Base-by-base conservation (phyloP, 1,140 invertebrate species). In the Cryptotermes secundus region DNA sequence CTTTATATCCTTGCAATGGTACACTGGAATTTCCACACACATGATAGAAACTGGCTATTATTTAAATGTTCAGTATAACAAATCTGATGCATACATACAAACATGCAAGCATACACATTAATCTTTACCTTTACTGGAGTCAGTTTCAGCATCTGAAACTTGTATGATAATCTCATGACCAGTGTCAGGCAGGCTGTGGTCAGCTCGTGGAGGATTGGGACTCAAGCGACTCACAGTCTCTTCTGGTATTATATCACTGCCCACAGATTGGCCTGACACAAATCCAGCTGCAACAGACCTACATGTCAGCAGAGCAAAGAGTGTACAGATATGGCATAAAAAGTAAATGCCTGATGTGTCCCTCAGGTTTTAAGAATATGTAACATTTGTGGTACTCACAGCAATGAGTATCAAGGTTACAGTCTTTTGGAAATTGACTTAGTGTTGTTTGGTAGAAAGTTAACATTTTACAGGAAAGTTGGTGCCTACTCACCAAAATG, bases 81-180 rank as follows among this genome's bases (percentile, higher is more conserved):
- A n/a, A n/a, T n/a, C n/a, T n/a, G n/a, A n/a, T n/a, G n/a, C n/a
- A n/a, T 3, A 7, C 34, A 9, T 22, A 79, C 34, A 79, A n/a
- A 79, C 24, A 9, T 22, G 22, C 7, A 79, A 79, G 34, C 10
- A 34, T 2, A 34, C 82, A 80, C 38, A 16, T 38, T 12, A 38
- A 38, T 80, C 79, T 59, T 83, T 84, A 90, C 90, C 90, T 89
- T 90, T 91, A 12, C 86, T 79, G 84, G 85, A 88, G 26, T 91
- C 90, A 26, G 86, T 84, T 53, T 91, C 90, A 34, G 87, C 85
- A 49, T 90, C 88, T 26, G 88, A 87, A 0, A 91, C 90, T 86
- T 90, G 88, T 83, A 91, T 91, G 12, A 91, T 90, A 49, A 92
- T 88, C 87, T 91, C 90, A 34, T 91, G 89, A 7, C 87, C 87